phyloP scores from a whole-genome alignment of 1,140 invertebrate genomes.

The Orius insidiosus region DNA sequence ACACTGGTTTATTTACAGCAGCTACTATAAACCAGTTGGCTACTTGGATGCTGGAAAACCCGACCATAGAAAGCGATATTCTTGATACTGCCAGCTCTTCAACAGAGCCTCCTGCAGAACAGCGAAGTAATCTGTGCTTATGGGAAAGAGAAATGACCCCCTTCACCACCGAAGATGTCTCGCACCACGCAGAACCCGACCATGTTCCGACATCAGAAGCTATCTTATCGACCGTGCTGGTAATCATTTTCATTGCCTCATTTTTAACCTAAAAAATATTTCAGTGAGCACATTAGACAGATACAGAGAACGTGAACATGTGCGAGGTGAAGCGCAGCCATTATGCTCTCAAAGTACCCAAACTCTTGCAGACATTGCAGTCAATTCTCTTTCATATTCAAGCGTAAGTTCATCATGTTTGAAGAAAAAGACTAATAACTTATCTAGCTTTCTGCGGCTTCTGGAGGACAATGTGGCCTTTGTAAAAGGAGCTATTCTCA shows the following conservation, averaged over 20 bases:
- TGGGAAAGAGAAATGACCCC: slow-evolving; percentile 4
- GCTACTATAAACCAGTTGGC: slow-evolving; percentile 39
- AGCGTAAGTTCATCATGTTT: background rate
- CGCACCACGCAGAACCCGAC: slow-evolving; percentile 19
- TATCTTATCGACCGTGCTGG: slow-evolving; percentile 22
- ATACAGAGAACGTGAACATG: slow-evolving; percentile 27
- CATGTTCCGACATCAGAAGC: slow-evolving; percentile 23
- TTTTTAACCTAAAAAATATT: background rate
- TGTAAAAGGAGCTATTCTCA: slow-evolving; percentile 24
- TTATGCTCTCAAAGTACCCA: slow-evolving; percentile 20
- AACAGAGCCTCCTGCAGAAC: background rate
- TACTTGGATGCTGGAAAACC: slow-evolving; percentile 51
- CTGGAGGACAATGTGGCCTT: slow-evolving; percentile 21
- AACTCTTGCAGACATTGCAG: slow-evolving; percentile 14
- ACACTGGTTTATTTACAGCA: slow-evolving; percentile 34
- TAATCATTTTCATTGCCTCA: slow-evolving; percentile 8
- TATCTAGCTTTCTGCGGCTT: slow-evolving; percentile 12
- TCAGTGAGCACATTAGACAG: slow-evolving; percentile 14
- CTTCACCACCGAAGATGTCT: slow-evolving; percentile 8
- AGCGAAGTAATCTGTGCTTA: slow-evolving; percentile 1
- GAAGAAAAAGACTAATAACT: too few species aligned
- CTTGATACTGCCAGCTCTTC: background rate
- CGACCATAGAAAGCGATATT: slow-evolving; percentile 25
- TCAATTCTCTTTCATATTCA: slow-evolving; percentile 12
- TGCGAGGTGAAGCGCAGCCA: slow-evolving; percentile 28